Percentiles rank a stretch among this genome's conserved stretches.
phyloP scores from a whole-genome alignment of 2,113 vertebrate species.

The Chloebia gouldiae region DNA sequence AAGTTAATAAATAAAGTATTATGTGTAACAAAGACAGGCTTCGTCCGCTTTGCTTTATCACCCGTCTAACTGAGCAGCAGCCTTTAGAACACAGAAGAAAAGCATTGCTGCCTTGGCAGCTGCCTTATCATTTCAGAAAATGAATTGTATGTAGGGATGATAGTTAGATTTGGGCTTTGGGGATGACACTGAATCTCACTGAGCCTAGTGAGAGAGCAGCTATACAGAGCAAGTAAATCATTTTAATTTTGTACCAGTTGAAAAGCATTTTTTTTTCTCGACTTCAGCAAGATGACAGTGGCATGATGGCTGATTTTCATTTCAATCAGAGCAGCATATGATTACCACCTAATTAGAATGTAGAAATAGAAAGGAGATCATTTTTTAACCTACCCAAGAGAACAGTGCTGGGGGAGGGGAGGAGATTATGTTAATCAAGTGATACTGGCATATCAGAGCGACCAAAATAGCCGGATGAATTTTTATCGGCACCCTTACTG shows the following conservation, averaged over 20 bases:
- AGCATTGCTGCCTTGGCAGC: slow-evolving; percentile 55
- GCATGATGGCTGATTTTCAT: slow-evolving; percentile 61
- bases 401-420: slow-evolving; percentile 33
- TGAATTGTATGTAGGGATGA: slow-evolving; percentile 71
- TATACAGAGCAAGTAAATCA: slow-evolving; percentile 53
- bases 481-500: slow-evolving; percentile 12
- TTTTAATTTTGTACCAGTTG: slow-evolving; percentile 65
- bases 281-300: slow-evolving; percentile 59
- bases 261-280: slow-evolving; percentile 39
- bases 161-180: slow-evolving; percentile 58
- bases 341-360: slow-evolving; percentile 58
- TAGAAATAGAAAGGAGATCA: slow-evolving; percentile 48
- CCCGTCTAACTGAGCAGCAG: slow-evolving; percentile 35
- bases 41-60: slow-evolving; percentile 62
- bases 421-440: slow-evolving; percentile 47
- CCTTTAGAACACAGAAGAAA: slow-evolving; percentile 24
- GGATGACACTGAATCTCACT: slow-evolving; percentile 44
- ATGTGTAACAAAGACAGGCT: slow-evolving; percentile 32
- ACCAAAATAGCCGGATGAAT: slow-evolving; percentile 41
- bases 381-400: slow-evolving; percentile 48
- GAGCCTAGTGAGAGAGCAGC: slow-evolving; percentile 56
- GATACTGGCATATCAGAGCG: slow-evolving; percentile 13
- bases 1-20: slow-evolving; percentile 14
- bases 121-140: slow-evolving; percentile 74
- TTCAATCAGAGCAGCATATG: slow-evolving; percentile 61